phyloP scores from a whole-genome alignment of 2,888 invertebrate genomes.

The Brachypterus glaber region DNA sequence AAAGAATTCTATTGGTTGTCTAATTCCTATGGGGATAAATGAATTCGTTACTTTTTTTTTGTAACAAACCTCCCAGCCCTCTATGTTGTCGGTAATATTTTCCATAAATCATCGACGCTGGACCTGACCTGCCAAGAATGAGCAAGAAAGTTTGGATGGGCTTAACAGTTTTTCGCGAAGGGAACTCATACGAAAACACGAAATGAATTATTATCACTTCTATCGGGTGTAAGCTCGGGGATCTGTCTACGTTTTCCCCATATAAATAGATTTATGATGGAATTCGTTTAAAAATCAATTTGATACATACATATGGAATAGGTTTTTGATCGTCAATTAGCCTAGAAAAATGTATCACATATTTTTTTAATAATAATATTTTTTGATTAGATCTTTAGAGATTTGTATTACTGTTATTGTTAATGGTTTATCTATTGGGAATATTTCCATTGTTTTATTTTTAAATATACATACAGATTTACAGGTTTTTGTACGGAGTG shows the following conservation, averaged over 20 bases:
- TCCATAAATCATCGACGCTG: conserved; percentile 43
- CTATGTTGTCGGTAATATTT: conserved; percentile 40
- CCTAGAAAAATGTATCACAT: too few relatives aligned
- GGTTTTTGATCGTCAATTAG: too few relatives aligned
- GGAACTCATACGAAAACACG: conserved; percentile 29
- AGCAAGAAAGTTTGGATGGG: conserved; percentile 33
- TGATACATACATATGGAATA: too few relatives aligned
- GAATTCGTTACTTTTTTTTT: conserved; percentile 39
- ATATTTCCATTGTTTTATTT: too few relatives aligned
- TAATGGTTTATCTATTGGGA: too few relatives aligned
- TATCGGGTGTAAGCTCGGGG: conserved; percentile 15
- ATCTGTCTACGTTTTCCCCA: conserved; percentile 18
- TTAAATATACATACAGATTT: too few relatives aligned
- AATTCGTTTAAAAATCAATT: conserved; percentile 8
- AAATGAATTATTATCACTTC: conserved; percentile 36
- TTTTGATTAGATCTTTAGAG: too few relatives aligned
- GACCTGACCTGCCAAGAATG: conserved; percentile 35
- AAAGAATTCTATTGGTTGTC: conserved; percentile 26
- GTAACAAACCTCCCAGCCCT: conserved; percentile 20
- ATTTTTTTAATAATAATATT: too few relatives aligned
- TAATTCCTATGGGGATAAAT: conserved; percentile 28
- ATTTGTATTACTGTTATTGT: too few relatives aligned
- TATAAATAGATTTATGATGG: conserved; percentile 29
- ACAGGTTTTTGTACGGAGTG: too few relatives aligned
- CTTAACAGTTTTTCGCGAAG: conserved; percentile 26